Evolutionary conservation across 1,140 invertebrate species (phyloP), one percentile per base, ranked within the genome.

Genomic region (Heliothis virescens): DNA sequence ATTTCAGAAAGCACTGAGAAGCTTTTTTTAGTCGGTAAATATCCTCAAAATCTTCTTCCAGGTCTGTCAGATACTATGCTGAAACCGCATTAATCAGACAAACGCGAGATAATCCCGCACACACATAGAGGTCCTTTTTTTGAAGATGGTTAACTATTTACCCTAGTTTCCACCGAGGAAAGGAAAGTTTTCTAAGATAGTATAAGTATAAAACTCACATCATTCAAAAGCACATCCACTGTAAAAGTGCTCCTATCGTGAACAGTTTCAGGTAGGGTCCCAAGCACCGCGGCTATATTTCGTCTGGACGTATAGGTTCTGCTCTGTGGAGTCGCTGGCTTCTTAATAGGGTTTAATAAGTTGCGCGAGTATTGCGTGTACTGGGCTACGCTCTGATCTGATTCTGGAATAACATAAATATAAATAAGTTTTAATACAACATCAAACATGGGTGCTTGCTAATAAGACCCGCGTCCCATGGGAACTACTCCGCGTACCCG

Each of bases 211-310:
- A 59, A 59, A 88, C 89, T 88, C 81, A 92, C 91, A 84, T 86
- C 79, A 75, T 91, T 85, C 48, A 63, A 53, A 10, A 89, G 55
- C 15, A 93, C 89, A 78, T 92, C 90, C 0, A 92, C 82, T 63
- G 75, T 87, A 26, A 93, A 93, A 7, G 87, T 87, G 9, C 76
- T 85, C 0, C 83, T 79, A 62, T 93, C 92, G 34, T 93, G 92
- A 1, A 79, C 21, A 10, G 87, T 82, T 4, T 75, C 53, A 0
- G 90, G 91, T 1, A 91, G 69, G 0, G 15, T 29, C 0, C 4
- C 2, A 0, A 87, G 26, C 1, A 84, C 47, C 3, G n/a, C 18
- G 3, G 3, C 34, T 12, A 60, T 77, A 16, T 63, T 11, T 13
- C 52, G 21, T 26, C 59, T 52, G 16, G 15, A 67, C n/a, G 34